Percentiles rank a stretch among this genome's conserved stretches.
Evolutionary conservation across 2,888 invertebrate species (phyloP).

Genomic region (Euclidia mi): DNA sequence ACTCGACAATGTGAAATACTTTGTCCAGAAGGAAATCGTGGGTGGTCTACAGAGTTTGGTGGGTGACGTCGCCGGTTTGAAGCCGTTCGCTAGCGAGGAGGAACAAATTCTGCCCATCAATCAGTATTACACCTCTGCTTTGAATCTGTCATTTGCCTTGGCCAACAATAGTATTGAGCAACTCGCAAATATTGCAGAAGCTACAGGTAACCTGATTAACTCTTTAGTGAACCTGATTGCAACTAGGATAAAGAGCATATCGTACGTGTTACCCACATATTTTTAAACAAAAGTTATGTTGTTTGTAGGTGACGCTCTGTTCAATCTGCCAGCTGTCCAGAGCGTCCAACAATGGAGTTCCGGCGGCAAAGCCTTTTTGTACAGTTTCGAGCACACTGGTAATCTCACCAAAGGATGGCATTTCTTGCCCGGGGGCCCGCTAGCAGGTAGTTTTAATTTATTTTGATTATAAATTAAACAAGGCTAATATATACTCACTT

Average conservation of each 20-base stretch:
- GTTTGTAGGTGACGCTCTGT: conserved; percentile 92
- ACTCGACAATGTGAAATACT: conserved; percentile 73
- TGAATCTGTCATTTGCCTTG: conserved; percentile 72
- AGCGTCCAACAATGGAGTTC: conserved; percentile 93
- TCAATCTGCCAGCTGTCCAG: conserved; percentile 94
- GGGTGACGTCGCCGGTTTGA: conserved; percentile 70
- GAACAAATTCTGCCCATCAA: conserved; percentile 67
- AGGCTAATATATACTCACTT: no score
- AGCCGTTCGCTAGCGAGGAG: conserved; percentile 65
- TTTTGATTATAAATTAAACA: no score
- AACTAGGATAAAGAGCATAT: no score
- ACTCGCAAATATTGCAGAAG: conserved; percentile 91
- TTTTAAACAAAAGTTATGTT: no score
- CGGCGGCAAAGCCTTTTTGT: conserved; percentile 91
- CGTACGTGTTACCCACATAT: no score
- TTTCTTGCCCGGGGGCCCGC: conserved; percentile 92
- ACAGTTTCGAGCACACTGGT: conserved; percentile 93
- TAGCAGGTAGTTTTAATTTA: conserved; percentile 89
- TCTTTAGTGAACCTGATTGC: no score
- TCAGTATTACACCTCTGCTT: conserved; percentile 76
- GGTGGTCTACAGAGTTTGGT: conserved; percentile 78
- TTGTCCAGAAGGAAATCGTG: conserved; percentile 81
- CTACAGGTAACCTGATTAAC: conserved; percentile 82
- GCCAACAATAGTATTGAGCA: conserved; percentile 84
- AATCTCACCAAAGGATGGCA: conserved; percentile 90